Conservation (phyloP, 2,113 vertebrate species). For the Cephalopholis sonnerati region DNA sequence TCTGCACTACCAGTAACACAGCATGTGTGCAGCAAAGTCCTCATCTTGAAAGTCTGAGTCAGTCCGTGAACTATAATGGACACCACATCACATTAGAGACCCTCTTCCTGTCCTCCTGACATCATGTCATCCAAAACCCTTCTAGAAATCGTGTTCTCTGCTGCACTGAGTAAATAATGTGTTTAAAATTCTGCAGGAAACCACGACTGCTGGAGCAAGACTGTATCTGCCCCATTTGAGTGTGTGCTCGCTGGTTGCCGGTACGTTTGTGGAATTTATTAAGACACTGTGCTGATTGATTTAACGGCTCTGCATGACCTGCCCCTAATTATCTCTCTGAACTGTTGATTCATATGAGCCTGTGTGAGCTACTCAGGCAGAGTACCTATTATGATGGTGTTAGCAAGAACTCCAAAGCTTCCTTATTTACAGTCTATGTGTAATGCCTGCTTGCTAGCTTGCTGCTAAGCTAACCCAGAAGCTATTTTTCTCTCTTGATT, state of each 20-base stretch:
- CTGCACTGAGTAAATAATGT: background rate
- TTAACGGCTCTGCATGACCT: constrained; percentile 32
- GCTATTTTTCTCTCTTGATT: background rate
- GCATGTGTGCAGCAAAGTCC: background rate
- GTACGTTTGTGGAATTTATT: constrained; percentile 38
- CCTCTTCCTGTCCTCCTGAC: background rate
- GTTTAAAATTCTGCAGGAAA: constrained; percentile 30
- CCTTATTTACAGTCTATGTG: background rate
- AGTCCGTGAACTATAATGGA: background rate
- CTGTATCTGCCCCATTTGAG: background rate
- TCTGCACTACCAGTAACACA: background rate
- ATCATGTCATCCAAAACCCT: background rate
- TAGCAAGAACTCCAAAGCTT: background rate
- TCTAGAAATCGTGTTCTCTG: background rate
- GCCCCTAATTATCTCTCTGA: constrained; percentile 45
- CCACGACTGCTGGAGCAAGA: background rate
- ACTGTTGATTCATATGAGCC: constrained; percentile 32
- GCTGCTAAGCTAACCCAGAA: background rate
- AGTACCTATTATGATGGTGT: background rate
- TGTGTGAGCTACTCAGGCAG: constrained; percentile 10
- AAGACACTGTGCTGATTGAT: constrained; percentile 40
- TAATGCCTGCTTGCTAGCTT: background rate
- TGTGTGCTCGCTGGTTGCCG: constrained; percentile 4
- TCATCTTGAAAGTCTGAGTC: background rate
- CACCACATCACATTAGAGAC: background rate